Conservation (phyloP, 2,113 vertebrate genomes). For the Halcyon malimbica region DNA sequence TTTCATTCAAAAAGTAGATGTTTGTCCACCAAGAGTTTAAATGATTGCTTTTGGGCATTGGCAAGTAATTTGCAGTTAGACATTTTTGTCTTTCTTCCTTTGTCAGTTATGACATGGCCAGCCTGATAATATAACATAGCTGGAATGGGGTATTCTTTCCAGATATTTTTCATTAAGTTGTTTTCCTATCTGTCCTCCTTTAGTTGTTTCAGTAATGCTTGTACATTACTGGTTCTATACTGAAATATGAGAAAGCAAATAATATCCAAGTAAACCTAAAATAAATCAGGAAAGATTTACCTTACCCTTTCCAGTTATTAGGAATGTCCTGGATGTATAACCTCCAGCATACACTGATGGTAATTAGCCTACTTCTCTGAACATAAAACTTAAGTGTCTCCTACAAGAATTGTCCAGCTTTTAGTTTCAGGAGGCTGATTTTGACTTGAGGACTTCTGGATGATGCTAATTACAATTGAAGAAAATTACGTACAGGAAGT, state of each 20-base stretch:
- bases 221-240: not conserved
- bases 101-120: not conserved
- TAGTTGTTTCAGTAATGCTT: not conserved
- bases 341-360: not conserved
- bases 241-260: not conserved
- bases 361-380: not conserved
- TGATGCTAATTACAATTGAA: not conserved
- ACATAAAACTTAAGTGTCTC: not conserved
- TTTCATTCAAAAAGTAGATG: not conserved
- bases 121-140: not conserved
- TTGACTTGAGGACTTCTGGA: not conserved
- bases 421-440: not conserved
- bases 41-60: not conserved
- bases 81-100: not conserved
- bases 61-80: not conserved
- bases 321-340: not conserved
- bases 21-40: not conserved
- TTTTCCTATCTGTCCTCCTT: not conserved
- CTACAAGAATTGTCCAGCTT: not conserved
- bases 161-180: not conserved
- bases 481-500: not conserved
- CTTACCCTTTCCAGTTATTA: not conserved
- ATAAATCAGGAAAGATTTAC: not conserved
- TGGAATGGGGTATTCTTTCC: not conserved
- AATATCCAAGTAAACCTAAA: not conserved